A percentile compares a stretch with the other conserved stretches of the same genome.
Evolutionary conservation across 2,113 vertebrate genomes (phyloP).

Genomic region (Puffinus mauretanicus): DNA sequence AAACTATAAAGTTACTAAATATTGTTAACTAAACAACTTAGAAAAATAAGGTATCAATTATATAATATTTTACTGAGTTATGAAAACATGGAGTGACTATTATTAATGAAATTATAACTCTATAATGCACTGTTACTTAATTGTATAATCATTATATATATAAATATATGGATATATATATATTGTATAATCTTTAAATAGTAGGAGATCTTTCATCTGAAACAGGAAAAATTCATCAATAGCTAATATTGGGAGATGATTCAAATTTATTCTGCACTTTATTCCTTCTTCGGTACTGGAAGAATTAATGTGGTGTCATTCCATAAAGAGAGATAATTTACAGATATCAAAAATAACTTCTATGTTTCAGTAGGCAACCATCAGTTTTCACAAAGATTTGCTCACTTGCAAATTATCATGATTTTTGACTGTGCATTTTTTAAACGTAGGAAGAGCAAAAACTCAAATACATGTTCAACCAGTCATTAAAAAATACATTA

Average conservation of each 20-base stretch:
- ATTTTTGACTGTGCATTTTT: background rate
- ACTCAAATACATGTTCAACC: background rate
- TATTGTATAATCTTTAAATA: background rate
- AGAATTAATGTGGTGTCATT: background rate
- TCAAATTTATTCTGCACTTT: background rate
- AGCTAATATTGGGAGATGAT: background rate
- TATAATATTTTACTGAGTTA: background rate
- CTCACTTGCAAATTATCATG: background rate
- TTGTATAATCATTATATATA: background rate
- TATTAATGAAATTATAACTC: background rate
- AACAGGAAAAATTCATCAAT: background rate
- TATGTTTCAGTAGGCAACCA: background rate
- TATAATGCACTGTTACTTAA: background rate
- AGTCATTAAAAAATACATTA: background rate
- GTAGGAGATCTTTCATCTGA: background rate
- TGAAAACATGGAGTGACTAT: background rate
- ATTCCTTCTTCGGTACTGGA: background rate
- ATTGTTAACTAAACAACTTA: background rate
- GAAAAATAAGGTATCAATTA: background rate
- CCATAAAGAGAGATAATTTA: background rate
- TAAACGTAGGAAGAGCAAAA: background rate
- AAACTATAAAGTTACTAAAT: background rate
- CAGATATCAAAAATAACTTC: background rate
- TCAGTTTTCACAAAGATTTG: background rate
- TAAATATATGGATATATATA: background rate